Percentiles rank a stretch among this genome's conserved stretches.
These are phyloP conservation scores for Paramisgurnus dabryanus DNA, from an alignment of 2,113 vertebrate species.

Conservation along the genomic window DNA sequence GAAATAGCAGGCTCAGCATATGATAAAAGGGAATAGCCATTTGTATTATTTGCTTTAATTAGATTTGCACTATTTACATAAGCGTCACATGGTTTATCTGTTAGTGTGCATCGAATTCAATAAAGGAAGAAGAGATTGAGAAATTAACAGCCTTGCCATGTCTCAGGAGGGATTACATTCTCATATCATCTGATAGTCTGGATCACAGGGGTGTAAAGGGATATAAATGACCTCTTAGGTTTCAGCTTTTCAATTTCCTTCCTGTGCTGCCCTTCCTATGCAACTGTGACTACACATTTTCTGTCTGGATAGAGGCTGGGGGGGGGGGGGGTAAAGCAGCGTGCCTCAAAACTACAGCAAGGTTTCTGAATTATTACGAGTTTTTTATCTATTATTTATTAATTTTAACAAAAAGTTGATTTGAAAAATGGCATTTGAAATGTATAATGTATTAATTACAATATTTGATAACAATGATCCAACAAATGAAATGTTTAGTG, in stretches of 20 bases:
- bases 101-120: conserved; percentile 16
- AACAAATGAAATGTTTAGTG: too few relatives aligned
- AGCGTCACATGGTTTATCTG: background rate
- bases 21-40: background rate
- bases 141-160: background rate
- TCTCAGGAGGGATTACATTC: conserved; percentile 4
- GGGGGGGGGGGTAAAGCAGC: background rate
- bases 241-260: conserved; percentile 37
- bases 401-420: too few relatives aligned
- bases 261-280: conserved; percentile 6
- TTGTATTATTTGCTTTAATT: background rate
- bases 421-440: too few relatives aligned
- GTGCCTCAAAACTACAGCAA: background rate
- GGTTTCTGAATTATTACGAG: background rate
- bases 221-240: conserved; percentile 28
- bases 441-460: too few relatives aligned
- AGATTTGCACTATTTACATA: background rate
- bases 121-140: background rate
- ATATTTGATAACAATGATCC: too few relatives aligned
- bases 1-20: background rate
- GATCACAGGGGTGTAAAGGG: conserved; percentile 29
- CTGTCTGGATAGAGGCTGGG: conserved; percentile 5
- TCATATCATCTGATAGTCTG: conserved; percentile 5
- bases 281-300: conserved; percentile 15
- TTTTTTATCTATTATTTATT: too few relatives aligned